Conservation (phyloP, 2,888 invertebrate species). For the Eurois occulta region DNA sequence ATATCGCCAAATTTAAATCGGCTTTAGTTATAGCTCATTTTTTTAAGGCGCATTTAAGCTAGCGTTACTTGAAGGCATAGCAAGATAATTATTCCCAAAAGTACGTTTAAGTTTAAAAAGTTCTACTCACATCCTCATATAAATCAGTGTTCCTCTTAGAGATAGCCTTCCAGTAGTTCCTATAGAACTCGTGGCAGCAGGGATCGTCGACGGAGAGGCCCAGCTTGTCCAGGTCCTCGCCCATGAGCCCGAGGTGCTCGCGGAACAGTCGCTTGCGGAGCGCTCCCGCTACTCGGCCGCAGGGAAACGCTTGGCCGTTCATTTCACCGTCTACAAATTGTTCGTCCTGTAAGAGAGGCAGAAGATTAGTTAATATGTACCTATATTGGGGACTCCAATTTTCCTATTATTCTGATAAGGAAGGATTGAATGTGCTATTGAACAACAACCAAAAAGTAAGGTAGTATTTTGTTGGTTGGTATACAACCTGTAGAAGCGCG, state of each 20-base stretch:
- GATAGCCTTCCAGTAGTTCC: slow-evolving; percentile 94
- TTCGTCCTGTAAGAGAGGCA: slow-evolving; percentile 91
- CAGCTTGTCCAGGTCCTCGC: slow-evolving; percentile 84
- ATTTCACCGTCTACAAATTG: slow-evolving; percentile 95
- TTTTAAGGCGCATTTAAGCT: too few relatives aligned
- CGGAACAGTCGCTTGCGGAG: slow-evolving; percentile 96
- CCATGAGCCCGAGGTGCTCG: slow-evolving; percentile 95
- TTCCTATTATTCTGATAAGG: too few relatives aligned
- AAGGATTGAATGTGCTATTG: too few relatives aligned
- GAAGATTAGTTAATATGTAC: too few relatives aligned
- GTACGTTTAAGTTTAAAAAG: not conserved
- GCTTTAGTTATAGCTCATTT: too few relatives aligned
- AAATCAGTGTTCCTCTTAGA: slow-evolving; percentile 96
- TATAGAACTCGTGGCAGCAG: slow-evolving; percentile 95
- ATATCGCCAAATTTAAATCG: too few relatives aligned
- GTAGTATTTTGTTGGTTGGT: too few relatives aligned
- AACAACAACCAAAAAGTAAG: too few relatives aligned
- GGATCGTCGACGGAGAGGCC: slow-evolving; percentile 94
- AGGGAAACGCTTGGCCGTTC: slow-evolving; percentile 95
- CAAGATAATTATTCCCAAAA: too few relatives aligned
- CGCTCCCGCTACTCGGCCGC: slow-evolving; percentile 96
- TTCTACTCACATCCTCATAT: slow-evolving; percentile 92
- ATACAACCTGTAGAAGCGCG: too few relatives aligned
- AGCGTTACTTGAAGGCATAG: too few relatives aligned
- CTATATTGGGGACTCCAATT: too few relatives aligned